These are phyloP conservation scores for Temnothorax unifasciatus DNA, from an alignment of 2,888 invertebrate species.

Conservation along the genomic window DNA sequence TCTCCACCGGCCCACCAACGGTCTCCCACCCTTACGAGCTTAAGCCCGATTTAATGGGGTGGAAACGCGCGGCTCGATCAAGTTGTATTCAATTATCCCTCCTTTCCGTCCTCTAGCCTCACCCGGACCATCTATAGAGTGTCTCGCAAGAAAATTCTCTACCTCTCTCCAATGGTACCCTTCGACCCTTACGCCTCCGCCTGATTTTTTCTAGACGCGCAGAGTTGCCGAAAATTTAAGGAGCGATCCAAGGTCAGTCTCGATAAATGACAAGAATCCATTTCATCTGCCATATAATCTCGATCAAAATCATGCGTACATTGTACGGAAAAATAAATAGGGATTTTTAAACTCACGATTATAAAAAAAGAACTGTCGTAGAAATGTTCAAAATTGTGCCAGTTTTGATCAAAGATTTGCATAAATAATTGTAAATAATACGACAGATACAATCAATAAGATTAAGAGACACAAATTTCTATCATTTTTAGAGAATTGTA, in stretches of 20 bases:
- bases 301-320: constrained; percentile 6
- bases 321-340: background rate
- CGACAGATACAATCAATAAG: background rate
- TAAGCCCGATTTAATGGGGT: constrained; percentile 86
- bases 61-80: constrained; percentile 86
- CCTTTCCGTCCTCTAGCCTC: constrained; percentile 72
- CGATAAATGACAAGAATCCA: background rate
- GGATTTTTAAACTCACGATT: background rate
- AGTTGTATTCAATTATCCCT: constrained; percentile 86
- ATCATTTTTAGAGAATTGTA: background rate
- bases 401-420: background rate
- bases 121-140: constrained; percentile 72
- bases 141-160: constrained; percentile 72
- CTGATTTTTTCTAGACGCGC: constrained; percentile 24
- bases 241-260: constrained; percentile 36
- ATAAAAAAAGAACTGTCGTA: background rate
- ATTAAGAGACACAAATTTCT: background rate
- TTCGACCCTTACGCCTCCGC: background rate
- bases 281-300: constrained; percentile 27
- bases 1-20: constrained; percentile 40
- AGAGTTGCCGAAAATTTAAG: background rate
- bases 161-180: constrained; percentile 29
- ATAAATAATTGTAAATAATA: background rate
- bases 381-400: background rate
- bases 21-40: constrained; percentile 77